Percentiles rank a stretch among this genome's conserved stretches.
Evolutionary conservation across 2,113 vertebrate genomes (phyloP).

Genomic region (Erpornis zantholeuca): DNA sequence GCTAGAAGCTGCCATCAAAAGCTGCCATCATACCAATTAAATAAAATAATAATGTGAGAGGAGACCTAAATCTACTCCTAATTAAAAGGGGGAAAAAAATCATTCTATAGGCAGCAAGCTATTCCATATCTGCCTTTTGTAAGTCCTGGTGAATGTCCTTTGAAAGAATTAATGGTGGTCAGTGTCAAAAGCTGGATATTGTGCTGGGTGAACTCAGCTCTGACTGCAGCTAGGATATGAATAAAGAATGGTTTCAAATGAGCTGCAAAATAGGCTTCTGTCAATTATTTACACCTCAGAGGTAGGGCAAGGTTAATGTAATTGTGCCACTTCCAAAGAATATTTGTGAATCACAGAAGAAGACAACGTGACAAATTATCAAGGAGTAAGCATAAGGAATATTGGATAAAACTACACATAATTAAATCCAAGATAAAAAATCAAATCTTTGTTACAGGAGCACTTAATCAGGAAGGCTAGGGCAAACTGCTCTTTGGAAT

Average conservation of each 20-base stretch:
- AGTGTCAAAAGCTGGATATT: accelerated
- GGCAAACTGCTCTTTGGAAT: background rate
- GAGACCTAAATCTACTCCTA: background rate
- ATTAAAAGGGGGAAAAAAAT: background rate
- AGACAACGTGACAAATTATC: background rate
- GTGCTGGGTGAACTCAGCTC: background rate
- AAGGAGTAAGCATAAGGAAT: background rate
- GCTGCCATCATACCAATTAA: background rate
- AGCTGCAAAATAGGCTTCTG: background rate
- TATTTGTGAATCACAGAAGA: background rate
- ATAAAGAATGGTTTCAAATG: background rate
- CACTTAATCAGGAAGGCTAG: background rate
- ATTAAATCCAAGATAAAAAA: background rate
- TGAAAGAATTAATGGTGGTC: background rate
- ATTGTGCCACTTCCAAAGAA: background rate
- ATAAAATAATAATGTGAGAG: background rate
- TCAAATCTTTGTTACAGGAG: background rate
- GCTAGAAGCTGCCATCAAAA: background rate
- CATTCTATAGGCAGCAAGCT: background rate
- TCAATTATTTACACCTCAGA: background rate
- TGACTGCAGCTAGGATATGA: background rate
- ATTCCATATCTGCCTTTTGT: background rate
- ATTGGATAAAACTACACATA: background rate
- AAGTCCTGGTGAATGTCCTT: background rate
- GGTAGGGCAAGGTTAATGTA: background rate